Base-by-base conservation (phyloP, 2,888 invertebrate species). In the Incurvaria masculella region DNA sequence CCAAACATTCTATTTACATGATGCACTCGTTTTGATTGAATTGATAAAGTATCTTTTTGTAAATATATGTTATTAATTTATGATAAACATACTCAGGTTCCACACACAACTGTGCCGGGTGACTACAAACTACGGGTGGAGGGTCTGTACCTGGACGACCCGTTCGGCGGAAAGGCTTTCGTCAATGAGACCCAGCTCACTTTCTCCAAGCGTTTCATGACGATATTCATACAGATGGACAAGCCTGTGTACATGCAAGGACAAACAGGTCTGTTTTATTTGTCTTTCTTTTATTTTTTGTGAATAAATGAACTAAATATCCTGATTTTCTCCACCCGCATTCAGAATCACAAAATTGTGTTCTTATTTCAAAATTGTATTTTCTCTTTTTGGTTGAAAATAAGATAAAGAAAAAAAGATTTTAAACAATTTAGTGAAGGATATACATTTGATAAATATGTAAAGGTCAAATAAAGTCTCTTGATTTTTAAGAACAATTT, bases 211-310 rank as follows among this genome's bases (percentile, higher is more conserved):
- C 82, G 96, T 38, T 94, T 95, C 44, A 92, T 96, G 88, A 95
- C 97, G 1, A 92, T 97, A 53, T 95, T 97, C 65, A 90, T 97
- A 56, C 96, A 96, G 70, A 86, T 93, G 59, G 95, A 97, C 66
- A 95, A 95, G 63, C 97, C 97, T 0, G 85, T 96, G 4, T 97
- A 97, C 63, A 94, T 88, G 86, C 96, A 97, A 68, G 88, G 91
- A 4, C 92, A 97, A 68, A 90, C 81, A 49, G 86, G 88, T 88
- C n/a, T n/a, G n/a, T n/a, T n/a, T n/a, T n/a, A n/a, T n/a, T n/a
- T n/a, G n/a, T n/a, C n/a, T n/a, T n/a, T n/a, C n/a, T n/a, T n/a
- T n/a, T n/a, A n/a, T n/a, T n/a, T n/a, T n/a, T n/a, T n/a, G n/a
- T n/a, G n/a, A n/a, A n/a, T n/a, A n/a, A n/a, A n/a, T n/a, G n/a